These are phyloP conservation scores for Bagarius yarrelli DNA, from an alignment of 2,113 vertebrate species.

Conservation along the genomic window DNA sequence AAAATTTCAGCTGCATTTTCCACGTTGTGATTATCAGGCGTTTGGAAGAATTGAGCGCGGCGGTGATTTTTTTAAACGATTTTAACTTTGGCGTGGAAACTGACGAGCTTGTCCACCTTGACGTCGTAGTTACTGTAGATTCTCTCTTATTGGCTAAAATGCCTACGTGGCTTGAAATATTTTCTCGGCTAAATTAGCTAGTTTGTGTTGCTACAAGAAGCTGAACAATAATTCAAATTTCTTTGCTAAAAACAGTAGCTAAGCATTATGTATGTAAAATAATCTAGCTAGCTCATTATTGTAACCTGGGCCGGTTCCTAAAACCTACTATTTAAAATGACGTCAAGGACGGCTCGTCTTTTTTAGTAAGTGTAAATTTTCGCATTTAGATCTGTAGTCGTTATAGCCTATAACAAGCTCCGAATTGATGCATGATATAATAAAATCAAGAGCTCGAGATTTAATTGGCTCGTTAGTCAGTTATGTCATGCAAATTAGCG, in stretches of 20 bases:
- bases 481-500: constrained; percentile 7
- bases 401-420: constrained; percentile 30
- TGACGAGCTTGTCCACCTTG: background rate
- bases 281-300: background rate
- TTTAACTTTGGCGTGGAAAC: background rate
- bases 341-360: background rate
- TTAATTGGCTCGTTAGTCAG: constrained; percentile 15
- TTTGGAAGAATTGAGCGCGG: background rate
- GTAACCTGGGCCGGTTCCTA: background rate
- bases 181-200: background rate
- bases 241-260: background rate
- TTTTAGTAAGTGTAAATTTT: constrained; percentile 7
- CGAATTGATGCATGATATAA: constrained; percentile 28
- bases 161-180: background rate
- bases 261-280: background rate
- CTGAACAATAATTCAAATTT: background rate
- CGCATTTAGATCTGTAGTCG: background rate
- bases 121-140: background rate
- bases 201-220: background rate
- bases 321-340: background rate
- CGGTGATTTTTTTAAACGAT: background rate
- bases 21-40: background rate
- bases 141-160: background rate
- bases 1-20: background rate
- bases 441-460: background rate